A percentile compares a stretch with the other conserved stretches of the same genome.
Conservation (phyloP, 2,113 vertebrate species). For the Atrichornis clamosus region DNA sequence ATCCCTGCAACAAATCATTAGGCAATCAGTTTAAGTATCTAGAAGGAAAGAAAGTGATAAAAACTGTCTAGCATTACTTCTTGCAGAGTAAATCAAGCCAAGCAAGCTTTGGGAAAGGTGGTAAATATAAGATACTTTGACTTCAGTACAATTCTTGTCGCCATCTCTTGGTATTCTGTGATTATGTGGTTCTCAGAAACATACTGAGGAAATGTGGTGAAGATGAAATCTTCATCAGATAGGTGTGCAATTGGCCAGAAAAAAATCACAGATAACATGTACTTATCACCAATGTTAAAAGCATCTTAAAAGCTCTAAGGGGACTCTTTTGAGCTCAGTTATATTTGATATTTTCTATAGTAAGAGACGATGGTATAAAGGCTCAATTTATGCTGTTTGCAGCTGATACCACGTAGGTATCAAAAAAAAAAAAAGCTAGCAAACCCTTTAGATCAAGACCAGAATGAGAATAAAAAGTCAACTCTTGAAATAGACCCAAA, state of each 20-base stretch:
- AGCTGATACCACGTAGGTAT: neutral
- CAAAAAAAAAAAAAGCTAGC: neutral
- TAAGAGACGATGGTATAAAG: neutral
- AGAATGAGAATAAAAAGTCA: neutral
- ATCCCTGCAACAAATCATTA: constrained; percentile 7
- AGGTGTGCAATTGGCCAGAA: neutral
- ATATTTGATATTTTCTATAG: neutral
- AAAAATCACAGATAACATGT: neutral
- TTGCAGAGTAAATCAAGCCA: neutral
- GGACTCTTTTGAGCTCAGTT: neutral
- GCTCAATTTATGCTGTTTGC: neutral
- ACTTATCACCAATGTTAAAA: neutral
- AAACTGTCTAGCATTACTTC: neutral
- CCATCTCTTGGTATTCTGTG: neutral
- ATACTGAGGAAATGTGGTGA: neutral
- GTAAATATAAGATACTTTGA: neutral
- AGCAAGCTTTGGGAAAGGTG: neutral
- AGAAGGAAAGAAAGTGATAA: neutral
- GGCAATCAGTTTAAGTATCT: neutral
- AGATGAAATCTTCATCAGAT: neutral
- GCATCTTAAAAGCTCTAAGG: neutral
- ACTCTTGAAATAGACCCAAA: neutral
- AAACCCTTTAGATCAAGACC: neutral
- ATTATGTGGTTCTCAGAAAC: neutral
- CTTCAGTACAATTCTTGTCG: neutral